These are phyloP conservation scores for Sycon ciliatum DNA, from an alignment of 37 sponge, comb jelly and placozoan genomes.

Conservation along the genomic window DNA sequence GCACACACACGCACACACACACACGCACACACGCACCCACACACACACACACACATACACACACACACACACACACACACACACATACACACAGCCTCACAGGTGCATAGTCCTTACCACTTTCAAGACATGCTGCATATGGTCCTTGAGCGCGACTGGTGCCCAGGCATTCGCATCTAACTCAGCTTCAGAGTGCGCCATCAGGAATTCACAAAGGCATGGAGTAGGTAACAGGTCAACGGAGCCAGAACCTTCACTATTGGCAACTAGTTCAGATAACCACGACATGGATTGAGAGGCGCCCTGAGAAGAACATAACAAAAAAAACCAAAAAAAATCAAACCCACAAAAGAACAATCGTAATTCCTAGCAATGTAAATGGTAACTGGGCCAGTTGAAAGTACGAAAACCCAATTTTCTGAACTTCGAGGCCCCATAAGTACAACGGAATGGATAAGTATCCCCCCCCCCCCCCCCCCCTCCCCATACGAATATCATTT, in stretches of 20 bases:
- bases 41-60: too few species aligned
- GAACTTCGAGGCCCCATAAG: too few species aligned
- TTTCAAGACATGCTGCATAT: neutral
- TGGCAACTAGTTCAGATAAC: constrained; percentile 68
- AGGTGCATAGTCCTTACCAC: neutral
- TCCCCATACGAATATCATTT: too few species aligned
- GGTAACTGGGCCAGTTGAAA: too few species aligned
- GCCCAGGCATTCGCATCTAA: neutral
- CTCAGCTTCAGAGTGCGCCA: constrained; percentile 32
- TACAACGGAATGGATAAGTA: too few species aligned
- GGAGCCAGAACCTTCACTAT: constrained; percentile 51
- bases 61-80: constrained; percentile 15
- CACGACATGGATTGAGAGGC: constrained; percentile 82
- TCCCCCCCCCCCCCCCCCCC: too few species aligned
- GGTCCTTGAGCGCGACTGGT: neutral
- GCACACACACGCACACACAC: constrained; percentile 9
- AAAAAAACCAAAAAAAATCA: neutral
- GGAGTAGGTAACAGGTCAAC: constrained; percentile 85
- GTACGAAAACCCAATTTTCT: too few species aligned
- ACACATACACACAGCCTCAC: constrained; percentile 11
- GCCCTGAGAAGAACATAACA: constrained; percentile 35
- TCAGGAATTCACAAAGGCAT: constrained; percentile 95
- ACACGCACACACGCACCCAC: too few species aligned
- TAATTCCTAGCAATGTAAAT: too few species aligned
- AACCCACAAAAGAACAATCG: too few species aligned